Evolutionary conservation across 2,113 vertebrate species (phyloP), one percentile per base, ranked within the genome.

Genomic region (Macquaria australasica): DNA sequence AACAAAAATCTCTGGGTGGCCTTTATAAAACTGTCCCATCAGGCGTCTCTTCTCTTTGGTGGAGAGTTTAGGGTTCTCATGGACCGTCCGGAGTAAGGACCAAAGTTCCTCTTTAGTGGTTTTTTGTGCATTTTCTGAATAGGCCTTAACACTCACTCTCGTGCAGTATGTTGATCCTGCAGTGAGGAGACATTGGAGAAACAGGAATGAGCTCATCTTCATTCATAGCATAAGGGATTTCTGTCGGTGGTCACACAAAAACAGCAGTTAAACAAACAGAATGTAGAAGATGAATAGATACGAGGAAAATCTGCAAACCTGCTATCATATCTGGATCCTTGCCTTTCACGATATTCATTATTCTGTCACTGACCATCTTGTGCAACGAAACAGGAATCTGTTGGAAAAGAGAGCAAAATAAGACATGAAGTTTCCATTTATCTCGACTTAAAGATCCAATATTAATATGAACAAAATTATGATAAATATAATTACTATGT

Each of bases 321-420:
- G 96, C 88, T 68, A 96, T 92, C 56, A 81, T 85, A 71, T 96
- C 95, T 59, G 97, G 96, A 91, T 99, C 97, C 77, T 94, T 96
- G 66, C 98, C 98, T 39, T 95, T 96, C 81, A 98, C 95, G 70
- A 99, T 95, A 85, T 96, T 96, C 77, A 91, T 82, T 76, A 99
- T 94, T 87, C 98, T 97, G 73, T 98, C 94, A 87, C 98, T 97
- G 86, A 99, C 98, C 94, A 98, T 97, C 93, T 97, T 98, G 94
- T 99, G 98, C 88, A 99, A 88, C 0, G 95, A 94, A 79, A 95
- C 96, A 11, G 98, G 97, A 90, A 98, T 97, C 98, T 99, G 83
- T 31, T 79, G 79, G 73, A 0, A 81, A 72, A 67, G 20, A 85
- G 37, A 56, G 64, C 5, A 45, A 81, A 45, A 66, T 21, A 55